These are phyloP conservation scores for Acanthopleura granulata DNA, from an alignment of 2,888 invertebrate genomes.

Conservation along the genomic window DNA sequence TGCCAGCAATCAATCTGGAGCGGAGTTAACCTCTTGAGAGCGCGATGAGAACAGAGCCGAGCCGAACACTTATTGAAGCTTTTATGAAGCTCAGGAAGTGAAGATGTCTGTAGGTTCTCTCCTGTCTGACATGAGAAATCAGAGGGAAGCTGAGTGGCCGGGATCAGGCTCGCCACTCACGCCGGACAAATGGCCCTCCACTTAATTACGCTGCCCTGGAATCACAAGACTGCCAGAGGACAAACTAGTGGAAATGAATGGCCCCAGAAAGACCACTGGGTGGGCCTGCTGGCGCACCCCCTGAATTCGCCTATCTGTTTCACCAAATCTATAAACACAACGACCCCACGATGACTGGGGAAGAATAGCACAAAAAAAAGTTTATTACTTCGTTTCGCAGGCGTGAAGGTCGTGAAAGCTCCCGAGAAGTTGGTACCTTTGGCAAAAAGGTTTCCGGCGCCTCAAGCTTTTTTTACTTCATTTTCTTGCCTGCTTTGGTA, in stretches of 20 bases:
- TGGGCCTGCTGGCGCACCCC: neutral
- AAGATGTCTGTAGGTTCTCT: conserved; percentile 7
- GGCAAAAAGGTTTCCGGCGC: too few species aligned
- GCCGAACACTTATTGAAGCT: neutral
- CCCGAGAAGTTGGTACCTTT: too few species aligned
- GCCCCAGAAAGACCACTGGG: neutral
- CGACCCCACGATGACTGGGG: too few species aligned
- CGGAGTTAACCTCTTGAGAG: too few species aligned
- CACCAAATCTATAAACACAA: too few species aligned
- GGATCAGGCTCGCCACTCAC: neutral
- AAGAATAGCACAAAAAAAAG: too few species aligned
- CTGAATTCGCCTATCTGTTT: neutral
- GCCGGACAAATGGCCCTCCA: conserved; percentile 5
- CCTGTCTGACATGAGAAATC: neutral
- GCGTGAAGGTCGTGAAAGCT: too few species aligned
- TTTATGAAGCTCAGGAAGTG: neutral
- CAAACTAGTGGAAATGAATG: neutral
- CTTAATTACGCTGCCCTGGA: neutral
- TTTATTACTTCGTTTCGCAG: too few species aligned
- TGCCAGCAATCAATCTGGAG: too few species aligned
- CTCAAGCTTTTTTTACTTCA: too few species aligned
- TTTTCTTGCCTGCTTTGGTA: too few species aligned
- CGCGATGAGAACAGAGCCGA: neutral
- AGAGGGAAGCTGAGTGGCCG: neutral
- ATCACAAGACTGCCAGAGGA: neutral